phyloP scores from a whole-genome alignment of 2,113 vertebrate genomes.

The Passer domesticus region DNA sequence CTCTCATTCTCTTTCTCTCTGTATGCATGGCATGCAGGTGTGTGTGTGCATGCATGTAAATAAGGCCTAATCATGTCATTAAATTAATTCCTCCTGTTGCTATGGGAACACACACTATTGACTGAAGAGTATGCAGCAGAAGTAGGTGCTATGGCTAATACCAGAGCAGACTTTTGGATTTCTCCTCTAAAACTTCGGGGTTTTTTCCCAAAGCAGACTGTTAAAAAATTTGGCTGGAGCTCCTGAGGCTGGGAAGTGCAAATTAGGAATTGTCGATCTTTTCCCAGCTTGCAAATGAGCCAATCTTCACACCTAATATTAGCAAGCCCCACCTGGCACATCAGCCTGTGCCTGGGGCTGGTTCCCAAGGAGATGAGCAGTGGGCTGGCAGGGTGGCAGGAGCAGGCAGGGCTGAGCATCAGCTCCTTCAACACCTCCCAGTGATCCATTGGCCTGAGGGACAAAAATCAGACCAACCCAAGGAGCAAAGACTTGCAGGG shows the following conservation, averaged over 20 bases:
- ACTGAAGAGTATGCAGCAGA: not conserved
- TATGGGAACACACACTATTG: not conserved
- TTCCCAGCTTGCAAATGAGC: not conserved
- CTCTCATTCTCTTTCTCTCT: not conserved
- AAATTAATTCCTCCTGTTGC: constrained; percentile 19
- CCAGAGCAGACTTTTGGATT: not conserved
- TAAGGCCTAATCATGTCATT: not conserved
- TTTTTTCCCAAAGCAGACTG: not conserved
- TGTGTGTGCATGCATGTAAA: not conserved
- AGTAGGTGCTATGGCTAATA: not conserved
- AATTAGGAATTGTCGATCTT: not conserved
- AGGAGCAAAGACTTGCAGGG: not conserved
- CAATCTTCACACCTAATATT: not conserved
- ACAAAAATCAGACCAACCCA: not conserved
- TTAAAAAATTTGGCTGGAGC: not conserved
- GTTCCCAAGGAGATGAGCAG: constrained; percentile 11
- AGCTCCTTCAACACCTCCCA: not conserved
- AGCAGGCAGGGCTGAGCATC: not conserved
- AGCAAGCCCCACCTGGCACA: not conserved
- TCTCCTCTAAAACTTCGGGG: not conserved
- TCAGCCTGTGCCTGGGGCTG: not conserved
- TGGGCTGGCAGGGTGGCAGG: not conserved
- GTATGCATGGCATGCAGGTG: not conserved
- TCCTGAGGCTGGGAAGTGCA: not conserved
- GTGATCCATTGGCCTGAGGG: not conserved